Evolutionary conservation across 2,797 vertebrate species (phyloP).

Genomic region (Hipposideros larvatus): DNA sequence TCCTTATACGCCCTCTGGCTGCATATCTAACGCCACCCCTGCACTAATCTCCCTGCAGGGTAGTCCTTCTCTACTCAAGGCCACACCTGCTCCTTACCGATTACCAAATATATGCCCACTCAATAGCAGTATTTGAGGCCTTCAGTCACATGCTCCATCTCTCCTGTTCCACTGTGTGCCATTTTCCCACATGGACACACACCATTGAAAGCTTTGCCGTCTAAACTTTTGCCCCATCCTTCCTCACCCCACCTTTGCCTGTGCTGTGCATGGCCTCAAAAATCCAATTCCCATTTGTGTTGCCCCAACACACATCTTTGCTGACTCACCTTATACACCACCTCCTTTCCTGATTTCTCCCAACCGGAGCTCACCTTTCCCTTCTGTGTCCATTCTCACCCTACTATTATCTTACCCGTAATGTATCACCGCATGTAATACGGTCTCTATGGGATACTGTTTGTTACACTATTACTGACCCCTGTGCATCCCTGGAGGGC

Average conservation of each 20-base stretch:
- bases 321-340: background rate
- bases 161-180: background rate
- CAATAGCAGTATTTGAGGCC: too few relatives aligned
- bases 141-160: background rate
- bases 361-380: background rate
- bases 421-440: background rate
- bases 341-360: background rate
- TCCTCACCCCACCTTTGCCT: background rate
- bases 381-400: background rate
- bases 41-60: accelerated
- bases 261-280: background rate
- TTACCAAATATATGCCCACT: accelerated
- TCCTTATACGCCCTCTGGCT: background rate
- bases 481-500: too few relatives aligned
- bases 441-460: background rate
- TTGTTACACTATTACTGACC: background rate
- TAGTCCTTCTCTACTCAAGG: background rate
- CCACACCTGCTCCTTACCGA: background rate
- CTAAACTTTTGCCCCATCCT: background rate
- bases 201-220: background rate
- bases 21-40: accelerated
- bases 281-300: background rate
- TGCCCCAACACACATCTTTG: background rate
- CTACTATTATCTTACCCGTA: background rate
- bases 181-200: background rate